phyloP scores from a whole-genome alignment of 2,797 vertebrate genomes.

The Typhlichthys eigenmanni region DNA sequence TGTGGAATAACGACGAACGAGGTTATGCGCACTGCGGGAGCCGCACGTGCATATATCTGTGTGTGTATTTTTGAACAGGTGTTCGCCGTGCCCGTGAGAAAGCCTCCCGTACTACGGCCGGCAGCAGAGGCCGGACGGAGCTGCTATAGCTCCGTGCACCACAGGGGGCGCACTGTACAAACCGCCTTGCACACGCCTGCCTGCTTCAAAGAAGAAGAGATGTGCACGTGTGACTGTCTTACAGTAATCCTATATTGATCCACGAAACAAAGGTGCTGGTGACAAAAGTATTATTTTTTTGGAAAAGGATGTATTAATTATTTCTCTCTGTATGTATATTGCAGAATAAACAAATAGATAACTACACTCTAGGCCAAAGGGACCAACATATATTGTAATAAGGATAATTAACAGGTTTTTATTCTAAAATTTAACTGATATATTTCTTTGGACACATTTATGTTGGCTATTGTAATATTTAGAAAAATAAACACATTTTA shows the following conservation, averaged over 20 bases:
- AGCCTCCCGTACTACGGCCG: slow-evolving; percentile 18
- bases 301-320: too few species aligned
- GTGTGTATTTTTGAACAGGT: slow-evolving; percentile 5
- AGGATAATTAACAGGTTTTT: too few species aligned
- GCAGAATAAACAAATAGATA: too few species aligned
- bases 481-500: too few species aligned
- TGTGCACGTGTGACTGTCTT: slow-evolving; percentile 61
- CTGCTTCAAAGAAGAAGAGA: slow-evolving; percentile 62
- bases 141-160: slow-evolving; percentile 30
- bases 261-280: slow-evolving; percentile 49
- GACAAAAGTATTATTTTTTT: slow-evolving; percentile 31
- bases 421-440: too few species aligned
- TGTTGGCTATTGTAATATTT: too few species aligned
- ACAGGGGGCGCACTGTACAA: slow-evolving; percentile 47
- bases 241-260: slow-evolving; percentile 13
- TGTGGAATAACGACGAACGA: not conserved
- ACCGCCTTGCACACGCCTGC: slow-evolving; percentile 65
- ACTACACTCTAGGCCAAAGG: too few species aligned
- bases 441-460: too few species aligned
- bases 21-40: not conserved
- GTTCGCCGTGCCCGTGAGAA: slow-evolving; percentile 10
- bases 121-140: slow-evolving; percentile 34
- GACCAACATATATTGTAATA: too few species aligned
- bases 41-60: not conserved
- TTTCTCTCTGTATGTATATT: too few species aligned